Conservation (phyloP, 2,797 vertebrate species). For the Melanogrammus aeglefinus region DNA sequence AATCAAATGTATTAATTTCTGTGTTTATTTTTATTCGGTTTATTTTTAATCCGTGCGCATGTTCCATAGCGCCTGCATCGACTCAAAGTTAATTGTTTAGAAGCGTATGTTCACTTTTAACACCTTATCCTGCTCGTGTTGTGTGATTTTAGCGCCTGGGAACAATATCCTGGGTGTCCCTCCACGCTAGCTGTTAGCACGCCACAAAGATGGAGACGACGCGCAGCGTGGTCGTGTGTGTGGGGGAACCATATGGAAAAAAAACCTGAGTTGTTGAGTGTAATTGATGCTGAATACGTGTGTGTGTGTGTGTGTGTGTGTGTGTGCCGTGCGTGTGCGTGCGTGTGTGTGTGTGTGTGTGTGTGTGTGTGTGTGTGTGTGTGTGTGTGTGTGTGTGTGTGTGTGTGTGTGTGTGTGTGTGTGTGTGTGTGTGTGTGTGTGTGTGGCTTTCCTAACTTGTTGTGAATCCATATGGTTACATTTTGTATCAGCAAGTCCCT, state of each 20-base stretch:
- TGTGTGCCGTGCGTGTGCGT: too few relatives aligned
- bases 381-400: not conserved
- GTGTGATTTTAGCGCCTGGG: conserved; percentile 6
- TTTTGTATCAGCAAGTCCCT: not conserved
- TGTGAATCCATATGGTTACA: not conserved
- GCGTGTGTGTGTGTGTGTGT: not conserved
- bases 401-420: not conserved
- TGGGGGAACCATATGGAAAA: conserved; percentile 36
- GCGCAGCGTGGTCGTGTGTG: conserved; percentile 12
- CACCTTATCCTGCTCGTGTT: conserved; percentile 1
- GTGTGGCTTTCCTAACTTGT: not conserved
- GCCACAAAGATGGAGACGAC: not conserved
- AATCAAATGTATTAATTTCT: too few relatives aligned
- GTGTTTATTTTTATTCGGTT: not conserved
- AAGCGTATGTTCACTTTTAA: conserved; percentile 4
- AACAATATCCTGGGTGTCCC: conserved; percentile 2
- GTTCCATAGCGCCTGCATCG: not conserved
- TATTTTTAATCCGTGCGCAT: not conserved
- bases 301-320: conserved; percentile 7
- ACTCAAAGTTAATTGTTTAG: not conserved
- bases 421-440: not conserved
- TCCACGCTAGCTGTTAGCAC: not conserved
- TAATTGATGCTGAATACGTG: conserved; percentile 32
- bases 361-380: not conserved
- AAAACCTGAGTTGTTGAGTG: conserved; percentile 33